Base-by-base conservation (phyloP, 2,888 invertebrate genomes). In the Oscheius sp. region DNA sequence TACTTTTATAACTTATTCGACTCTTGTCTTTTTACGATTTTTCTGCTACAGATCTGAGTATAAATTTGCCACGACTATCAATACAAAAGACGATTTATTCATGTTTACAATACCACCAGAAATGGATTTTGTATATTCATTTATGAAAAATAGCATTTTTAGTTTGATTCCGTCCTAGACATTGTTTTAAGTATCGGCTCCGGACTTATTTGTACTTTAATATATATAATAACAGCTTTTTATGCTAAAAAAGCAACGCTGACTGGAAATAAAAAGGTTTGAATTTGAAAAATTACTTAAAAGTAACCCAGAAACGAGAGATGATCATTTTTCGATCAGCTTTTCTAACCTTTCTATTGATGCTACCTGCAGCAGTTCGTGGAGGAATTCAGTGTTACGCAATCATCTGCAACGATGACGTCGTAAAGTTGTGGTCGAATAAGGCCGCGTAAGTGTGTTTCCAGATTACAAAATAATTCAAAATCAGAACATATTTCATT, bases 251-350 rank as follows among this genome's bases (percentile, higher is more conserved):
- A 27, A 17, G 27, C 61, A 12, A 45, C 39, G 12, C 42, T 61
- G 10, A 42, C 61, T 10, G 31, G 42, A 15, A 42, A 61, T 17
- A 61, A 27, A 61, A 61, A 61, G 27, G 61, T 61, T 17, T 6
- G 15, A 25, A 25, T 45, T 2, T n/a, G 1, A 39, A 8, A 37
- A 39, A 6, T 23, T 4, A 23, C 8, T 20, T 25, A 17, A 25
- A 42, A 5, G 17, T 45, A 2, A 8, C 20, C 45, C 20, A 61
- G 61, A 61, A 42, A 45, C 1, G 61, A 25, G 61, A 61, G 29
- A 15, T 61, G 31, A 61, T 61, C 45, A 61, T 61, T 4, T 45
- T 61, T 10, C 42, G 61, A 15, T 61, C 61, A 0, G 61, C 61
- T 25, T 25, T 61, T 42, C 12, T 61, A 15, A 45, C 42, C 12